A percentile compares a stretch with the other conserved stretches of the same genome.
These are phyloP conservation scores for Guaruba guarouba DNA, from an alignment of 2,113 vertebrate genomes.

Conservation along the genomic window DNA sequence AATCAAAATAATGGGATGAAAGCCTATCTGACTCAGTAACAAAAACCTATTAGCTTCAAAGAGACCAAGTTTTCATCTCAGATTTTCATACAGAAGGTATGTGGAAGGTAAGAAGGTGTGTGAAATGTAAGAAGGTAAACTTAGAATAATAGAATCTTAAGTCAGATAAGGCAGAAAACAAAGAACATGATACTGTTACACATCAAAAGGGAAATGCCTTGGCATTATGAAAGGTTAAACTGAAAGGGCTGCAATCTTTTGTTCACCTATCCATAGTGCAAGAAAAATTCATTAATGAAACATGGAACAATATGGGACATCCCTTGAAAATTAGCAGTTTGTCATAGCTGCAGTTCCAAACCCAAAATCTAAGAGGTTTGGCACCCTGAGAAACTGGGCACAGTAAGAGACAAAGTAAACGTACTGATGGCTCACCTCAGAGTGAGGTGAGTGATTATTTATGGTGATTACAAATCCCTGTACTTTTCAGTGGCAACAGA, in stretches of 20 bases:
- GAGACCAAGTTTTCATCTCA: neutral
- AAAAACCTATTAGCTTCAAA: neutral
- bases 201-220: neutral
- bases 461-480: neutral
- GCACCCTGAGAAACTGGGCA: neutral
- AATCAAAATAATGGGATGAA: neutral
- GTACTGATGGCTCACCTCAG: neutral
- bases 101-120: neutral
- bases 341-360: neutral
- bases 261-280: neutral
- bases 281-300: neutral
- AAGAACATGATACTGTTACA: neutral
- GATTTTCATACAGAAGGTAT: neutral
- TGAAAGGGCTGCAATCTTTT: neutral
- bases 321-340: neutral
- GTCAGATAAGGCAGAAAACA: neutral
- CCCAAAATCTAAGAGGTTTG: neutral
- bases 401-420: neutral
- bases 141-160: neutral
- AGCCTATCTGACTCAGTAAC: neutral
- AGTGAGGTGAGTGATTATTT: fast-evolving
- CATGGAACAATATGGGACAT: neutral
- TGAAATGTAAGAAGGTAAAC: neutral
- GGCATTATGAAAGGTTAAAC: neutral
- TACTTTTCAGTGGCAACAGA: neutral